Evolutionary conservation across 2,888 invertebrate species (phyloP).

Genomic region (Hofmannophila pseudospretella): DNA sequence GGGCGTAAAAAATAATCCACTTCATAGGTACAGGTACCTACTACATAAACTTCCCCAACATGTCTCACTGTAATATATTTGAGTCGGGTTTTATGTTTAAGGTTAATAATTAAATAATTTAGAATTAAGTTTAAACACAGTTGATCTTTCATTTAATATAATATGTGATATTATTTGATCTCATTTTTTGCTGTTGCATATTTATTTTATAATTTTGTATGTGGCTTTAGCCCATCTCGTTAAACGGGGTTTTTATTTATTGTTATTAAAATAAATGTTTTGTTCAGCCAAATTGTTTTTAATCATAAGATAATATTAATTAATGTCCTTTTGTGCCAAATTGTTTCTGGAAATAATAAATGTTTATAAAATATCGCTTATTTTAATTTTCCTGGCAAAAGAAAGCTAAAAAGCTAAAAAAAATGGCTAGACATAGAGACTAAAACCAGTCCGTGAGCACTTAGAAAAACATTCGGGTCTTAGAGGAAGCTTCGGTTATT

Average conservation of each 20-base stretch:
- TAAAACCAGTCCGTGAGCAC: no score
- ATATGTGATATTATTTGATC: constrained; percentile 42
- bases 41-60: no score
- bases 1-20: no score
- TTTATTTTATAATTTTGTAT: constrained; percentile 8
- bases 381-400: background rate
- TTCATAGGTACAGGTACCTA: no score
- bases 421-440: no score
- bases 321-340: constrained; percentile 20
- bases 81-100: no score
- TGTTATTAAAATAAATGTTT: background rate
- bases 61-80: no score
- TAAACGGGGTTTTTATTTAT: background rate
- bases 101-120: no score
- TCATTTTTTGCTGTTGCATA: constrained; percentile 15
- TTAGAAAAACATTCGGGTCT: no score
- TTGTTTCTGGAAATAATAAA: constrained; percentile 19
- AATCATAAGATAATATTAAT: constrained; percentile 4
- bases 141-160: background rate
- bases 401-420: no score
- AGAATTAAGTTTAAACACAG: no score
- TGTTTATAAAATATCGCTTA: constrained; percentile 14
- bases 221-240: background rate
- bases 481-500: no score
- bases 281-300: background rate